Evolutionary conservation across 2,797 vertebrate genomes (phyloP).

Genomic region (Gila robusta): DNA sequence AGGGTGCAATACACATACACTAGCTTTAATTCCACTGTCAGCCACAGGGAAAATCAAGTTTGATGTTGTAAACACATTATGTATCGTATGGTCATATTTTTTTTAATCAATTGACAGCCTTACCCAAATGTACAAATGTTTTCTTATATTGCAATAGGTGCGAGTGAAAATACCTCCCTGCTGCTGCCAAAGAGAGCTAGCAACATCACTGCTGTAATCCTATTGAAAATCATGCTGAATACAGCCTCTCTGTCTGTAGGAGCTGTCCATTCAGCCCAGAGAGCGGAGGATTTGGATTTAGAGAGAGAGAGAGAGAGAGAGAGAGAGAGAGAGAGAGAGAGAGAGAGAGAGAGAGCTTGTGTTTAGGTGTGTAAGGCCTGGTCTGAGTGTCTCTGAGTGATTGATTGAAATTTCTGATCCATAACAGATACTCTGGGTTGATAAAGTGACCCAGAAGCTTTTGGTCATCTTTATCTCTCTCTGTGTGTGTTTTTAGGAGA

Average conservation of each 20-base stretch:
- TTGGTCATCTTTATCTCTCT: constrained; percentile 36
- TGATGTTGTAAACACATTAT: constrained; percentile 13
- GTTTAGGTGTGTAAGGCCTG: constrained; percentile 28
- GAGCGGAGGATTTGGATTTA: constrained; percentile 21
- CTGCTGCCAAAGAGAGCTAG: constrained; percentile 22
- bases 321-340: background rate
- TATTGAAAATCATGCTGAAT: constrained; percentile 42
- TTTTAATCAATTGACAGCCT: background rate
- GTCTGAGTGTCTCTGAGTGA: constrained; percentile 11
- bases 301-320: background rate
- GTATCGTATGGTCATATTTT: too few relatives aligned
- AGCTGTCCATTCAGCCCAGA: constrained; percentile 18
- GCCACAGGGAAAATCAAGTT: constrained; percentile 6
- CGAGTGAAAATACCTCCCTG: constrained; percentile 15
- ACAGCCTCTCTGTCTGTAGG: constrained; percentile 31
- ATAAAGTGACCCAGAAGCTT: constrained; percentile 44
- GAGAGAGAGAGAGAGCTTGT: constrained; percentile 10
- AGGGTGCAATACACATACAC: background rate
- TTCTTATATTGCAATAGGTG: background rate
- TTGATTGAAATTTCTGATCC: constrained; percentile 24
- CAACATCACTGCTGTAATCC: constrained; percentile 45
- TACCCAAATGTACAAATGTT: background rate
- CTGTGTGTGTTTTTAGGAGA: constrained; percentile 8
- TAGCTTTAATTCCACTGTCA: background rate
- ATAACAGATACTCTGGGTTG: constrained; percentile 25